phyloP scores from a whole-genome alignment of 2,113 vertebrate species.

The Phaethornis superciliosus region DNA sequence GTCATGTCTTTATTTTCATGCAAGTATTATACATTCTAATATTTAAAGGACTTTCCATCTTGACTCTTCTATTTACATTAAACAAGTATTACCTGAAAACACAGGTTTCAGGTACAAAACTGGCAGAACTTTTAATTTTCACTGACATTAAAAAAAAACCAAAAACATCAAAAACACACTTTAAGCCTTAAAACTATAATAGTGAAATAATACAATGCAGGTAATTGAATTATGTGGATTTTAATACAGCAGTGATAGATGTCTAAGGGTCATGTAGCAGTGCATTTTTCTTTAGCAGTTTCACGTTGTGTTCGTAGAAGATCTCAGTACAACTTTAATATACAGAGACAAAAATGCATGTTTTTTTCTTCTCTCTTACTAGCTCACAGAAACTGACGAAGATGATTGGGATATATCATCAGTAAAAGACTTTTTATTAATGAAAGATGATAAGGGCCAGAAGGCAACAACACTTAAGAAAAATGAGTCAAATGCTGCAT shows the following conservation, averaged over 20 bases:
- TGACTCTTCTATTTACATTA: neutral
- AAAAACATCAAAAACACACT: neutral
- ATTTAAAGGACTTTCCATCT: neutral
- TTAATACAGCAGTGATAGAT: neutral
- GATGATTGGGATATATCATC: conserved; percentile 88
- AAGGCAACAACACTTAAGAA: conserved; percentile 64
- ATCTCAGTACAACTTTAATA: neutral
- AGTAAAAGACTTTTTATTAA: conserved; percentile 76
- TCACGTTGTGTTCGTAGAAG: neutral
- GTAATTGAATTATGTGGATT: neutral
- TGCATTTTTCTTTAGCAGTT: neutral
- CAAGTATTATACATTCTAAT: neutral
- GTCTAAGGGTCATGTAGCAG: neutral
- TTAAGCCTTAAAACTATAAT: neutral
- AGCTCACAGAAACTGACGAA: conserved; percentile 77
- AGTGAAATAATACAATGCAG: neutral
- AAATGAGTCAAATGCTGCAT: conserved; percentile 66
- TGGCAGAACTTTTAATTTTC: neutral
- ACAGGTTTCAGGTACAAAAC: neutral
- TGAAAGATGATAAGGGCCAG: conserved; percentile 61
- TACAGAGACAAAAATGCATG: neutral
- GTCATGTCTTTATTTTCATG: neutral
- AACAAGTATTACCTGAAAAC: neutral
- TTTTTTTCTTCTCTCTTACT: neutral
- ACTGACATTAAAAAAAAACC: neutral